Base-by-base conservation (phyloP, 2,113 vertebrate species). In the Rostratula benghalensis region DNA sequence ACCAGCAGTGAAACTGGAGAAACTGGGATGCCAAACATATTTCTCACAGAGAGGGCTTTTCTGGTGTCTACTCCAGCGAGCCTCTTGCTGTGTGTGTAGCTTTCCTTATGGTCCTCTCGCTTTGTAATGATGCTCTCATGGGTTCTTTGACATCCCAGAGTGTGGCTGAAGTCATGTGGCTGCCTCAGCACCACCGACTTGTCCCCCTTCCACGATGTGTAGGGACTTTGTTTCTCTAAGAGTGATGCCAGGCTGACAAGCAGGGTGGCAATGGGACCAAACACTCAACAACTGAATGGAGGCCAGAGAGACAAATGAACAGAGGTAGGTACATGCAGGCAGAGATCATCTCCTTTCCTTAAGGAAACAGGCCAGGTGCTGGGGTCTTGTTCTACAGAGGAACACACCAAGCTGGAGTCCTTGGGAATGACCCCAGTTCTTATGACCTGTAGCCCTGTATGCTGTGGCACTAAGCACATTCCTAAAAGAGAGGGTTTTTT, bases 61-160 rank as follows among this genome's bases (percentile, higher is more conserved):
- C n/a, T 53, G 25, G 5, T 68, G 31, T 24, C 45, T 46, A 3
- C 1, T 22, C 10, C 19, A 15, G 41, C 10, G 37, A 76, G 11
- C 4, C 27, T 37, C 5, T 16, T 65, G 57, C 39, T 65, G 21
- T 0, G 0, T 3, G 25, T 3, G 24, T 20, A 41, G 35, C 5
- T 67, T 51, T 76, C 17, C 27, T 16, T 5, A 6, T 0, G 28
- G 4, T 6, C 33, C 30, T 48, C 54, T 65, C 2, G 0, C 4
- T 35, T 45, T 43, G 39, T 28, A 43, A 54, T 22, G 50, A 28
- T 30, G 77, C 27, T 65, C 50, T 45, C 33, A 5, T 11, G 11
- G 30, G 3, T 11, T 61, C 46, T 41, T 80, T 63, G 54, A 6
- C 59, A 51, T 11, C 31, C 48, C 4, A 0, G 2, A 31, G 27